Base-by-base conservation (phyloP, 2,888 invertebrate species). In the Rotaria socialis region DNA sequence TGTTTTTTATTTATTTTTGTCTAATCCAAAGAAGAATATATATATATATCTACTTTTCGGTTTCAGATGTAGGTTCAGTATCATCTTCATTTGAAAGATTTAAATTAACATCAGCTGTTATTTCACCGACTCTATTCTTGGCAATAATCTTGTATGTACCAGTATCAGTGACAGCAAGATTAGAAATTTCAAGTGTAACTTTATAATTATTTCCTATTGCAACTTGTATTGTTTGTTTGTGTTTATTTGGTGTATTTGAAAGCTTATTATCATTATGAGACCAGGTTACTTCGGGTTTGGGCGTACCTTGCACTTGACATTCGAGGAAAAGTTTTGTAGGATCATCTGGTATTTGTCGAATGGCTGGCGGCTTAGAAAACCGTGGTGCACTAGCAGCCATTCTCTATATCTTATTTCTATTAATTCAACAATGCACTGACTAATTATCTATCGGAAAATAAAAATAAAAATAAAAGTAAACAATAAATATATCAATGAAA, bases 91-190 rank as follows among this genome's bases (percentile, higher is more conserved):
- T 89, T 88, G 96, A 96, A 93, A 98, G 96, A 93, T 96, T 97
- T 87, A 98, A 93, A 93, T 96, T 97, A 91, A 97, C 96, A 90
- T 96, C 96, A 87, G 97, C 96, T 89, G 95, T 94, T 89, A 96
- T 96, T 92, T 96, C 95, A 89, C 98, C 97, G 90, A 95, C 94
- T 91, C 94, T 94, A 93, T 97, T 98, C 93, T 94, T 95, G 86
- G 97, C 97, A 88, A 95, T 93, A 88, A 96, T 96, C 91, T 94
- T 95, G 92, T 97, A 98, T 92, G 96, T 96, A 89, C 97, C 97
- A 24, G 90, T 90, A 92, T 98, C 97, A 14, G 89, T 90, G 88
- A 93, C 93, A 89, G 94, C 94, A 90, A 95, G 94, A 89, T 96
- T 96, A 90, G 94, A 94, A 91, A 91, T 87, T 22, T 84, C 87